Evolutionary conservation across 2,113 vertebrate genomes (phyloP).

Genomic region (Gorsachius goisagi): DNA sequence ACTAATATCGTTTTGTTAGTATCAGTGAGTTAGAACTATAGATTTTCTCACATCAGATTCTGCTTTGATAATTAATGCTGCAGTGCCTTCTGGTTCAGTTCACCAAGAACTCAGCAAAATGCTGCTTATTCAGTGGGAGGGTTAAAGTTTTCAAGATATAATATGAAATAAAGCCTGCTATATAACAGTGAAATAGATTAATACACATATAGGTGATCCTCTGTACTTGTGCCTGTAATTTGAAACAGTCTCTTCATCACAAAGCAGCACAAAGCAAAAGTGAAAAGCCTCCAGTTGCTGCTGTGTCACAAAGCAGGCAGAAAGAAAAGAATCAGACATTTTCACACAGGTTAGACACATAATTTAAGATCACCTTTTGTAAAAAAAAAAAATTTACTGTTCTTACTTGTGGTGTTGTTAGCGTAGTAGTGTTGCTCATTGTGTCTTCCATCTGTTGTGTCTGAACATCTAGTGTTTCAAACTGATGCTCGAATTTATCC

Average conservation of each 20-base stretch:
- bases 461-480: slow-evolving; percentile 95
- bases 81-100: background rate
- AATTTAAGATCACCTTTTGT: background rate
- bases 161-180: background rate
- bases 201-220: background rate
- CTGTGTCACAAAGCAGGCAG: background rate
- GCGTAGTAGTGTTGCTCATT: slow-evolving; percentile 94
- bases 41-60: background rate
- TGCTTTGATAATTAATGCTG: background rate
- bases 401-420: slow-evolving; percentile 92
- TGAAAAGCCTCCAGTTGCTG: background rate
- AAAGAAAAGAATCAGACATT: background rate
- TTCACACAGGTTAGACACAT: background rate
- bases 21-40: background rate
- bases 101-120: background rate
- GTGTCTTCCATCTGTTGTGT: slow-evolving; percentile 96
- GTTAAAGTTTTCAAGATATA: background rate
- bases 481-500: slow-evolving; percentile 95
- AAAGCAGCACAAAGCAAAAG: background rate
- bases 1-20: background rate
- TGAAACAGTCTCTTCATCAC: background rate
- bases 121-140: background rate
- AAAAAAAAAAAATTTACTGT: background rate
- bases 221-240: background rate
- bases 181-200: background rate